These are phyloP conservation scores for Patiria miniata DNA, from an alignment of 35 echinoderm and acorn worm genomes.

Conservation along the genomic window DNA sequence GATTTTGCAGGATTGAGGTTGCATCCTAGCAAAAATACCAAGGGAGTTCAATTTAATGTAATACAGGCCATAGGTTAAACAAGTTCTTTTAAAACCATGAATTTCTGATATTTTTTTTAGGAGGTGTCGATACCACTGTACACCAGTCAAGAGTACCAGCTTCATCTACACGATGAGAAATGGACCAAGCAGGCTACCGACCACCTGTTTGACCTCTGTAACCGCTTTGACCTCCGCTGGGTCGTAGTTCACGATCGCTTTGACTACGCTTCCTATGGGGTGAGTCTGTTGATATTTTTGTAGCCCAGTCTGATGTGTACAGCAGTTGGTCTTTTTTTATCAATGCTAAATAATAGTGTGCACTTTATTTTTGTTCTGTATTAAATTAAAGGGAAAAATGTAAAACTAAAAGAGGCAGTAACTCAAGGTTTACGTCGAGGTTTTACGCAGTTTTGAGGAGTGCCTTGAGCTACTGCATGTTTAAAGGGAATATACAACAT, in stretches of 20 bases:
- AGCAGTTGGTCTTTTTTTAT: too few relatives aligned
- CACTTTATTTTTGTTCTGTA: background rate
- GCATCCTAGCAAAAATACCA: too few relatives aligned
- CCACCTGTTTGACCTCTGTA: conserved; percentile 94
- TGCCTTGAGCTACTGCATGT: too few relatives aligned
- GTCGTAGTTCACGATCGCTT: conserved; percentile 94
- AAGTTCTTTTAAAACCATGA: too few relatives aligned
- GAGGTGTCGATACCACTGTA: conserved; percentile 86
- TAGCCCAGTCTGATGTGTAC: background rate
- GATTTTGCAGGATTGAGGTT: too few relatives aligned
- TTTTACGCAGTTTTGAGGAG: too few relatives aligned
- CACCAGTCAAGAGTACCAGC: conserved; percentile 94
- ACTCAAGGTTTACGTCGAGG: too few relatives aligned
- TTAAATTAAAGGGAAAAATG: too few relatives aligned
- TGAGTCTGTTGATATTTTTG: conserved; percentile 39
- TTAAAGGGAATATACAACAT: too few relatives aligned
- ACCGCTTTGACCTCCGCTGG: conserved; percentile 89
- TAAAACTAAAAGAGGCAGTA: too few relatives aligned
- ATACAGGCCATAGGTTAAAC: too few relatives aligned
- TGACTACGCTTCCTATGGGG: conserved; percentile 79
- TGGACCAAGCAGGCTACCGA: conserved; percentile 92
- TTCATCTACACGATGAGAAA: conserved; percentile 94
- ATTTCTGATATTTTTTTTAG: conserved; percentile 38
- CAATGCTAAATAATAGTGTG: background rate
- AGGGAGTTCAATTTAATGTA: too few relatives aligned